Evolutionary conservation across 2,797 vertebrate genomes (phyloP), one percentile per base, ranked within the genome.

Genomic region (Moxostoma hubbsi): DNA sequence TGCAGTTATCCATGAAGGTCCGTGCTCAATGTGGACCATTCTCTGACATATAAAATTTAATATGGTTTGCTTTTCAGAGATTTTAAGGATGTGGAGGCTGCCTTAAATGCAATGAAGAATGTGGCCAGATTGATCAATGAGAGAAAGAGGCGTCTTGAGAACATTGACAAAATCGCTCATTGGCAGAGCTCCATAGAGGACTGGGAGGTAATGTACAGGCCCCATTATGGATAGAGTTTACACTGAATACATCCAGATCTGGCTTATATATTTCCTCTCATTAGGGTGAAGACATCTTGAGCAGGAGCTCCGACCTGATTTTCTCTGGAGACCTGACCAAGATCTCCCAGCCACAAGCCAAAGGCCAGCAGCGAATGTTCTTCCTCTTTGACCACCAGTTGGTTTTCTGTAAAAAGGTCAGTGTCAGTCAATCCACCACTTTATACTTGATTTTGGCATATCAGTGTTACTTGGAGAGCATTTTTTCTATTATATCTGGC

Each of bases 301-400:
- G 94, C 87, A 94, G 92, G 84, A 99, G 98, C 90, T 98, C 97
- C 2, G 96, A 98, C 85, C 96, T 98, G 81, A 96, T 98, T 91
- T 96, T 97, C 85, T 97, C 96, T 0, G 97, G 97, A 66, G 97
- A 99, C 90, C 85, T 99, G 87, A 95, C 94, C 57, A 96, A 96
- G 78, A 91, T 98, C 66, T 96, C 96, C 43, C 95, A 95, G 85
- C 96, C 96, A 81, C 96, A 98, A 89, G 94, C 93, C 85, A 98
- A 95, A 91, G 95, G 95, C 87, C 96, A 99, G 66, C 96, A 98
- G 88, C 93, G 97, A 86, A 97, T 98, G 94, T 98, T 98, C 86
- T 99, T 98, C 86, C 95, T 98, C 67, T 98, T 98, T 0, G 97
- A 99, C 85, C 97, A 98, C 87, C 97, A 98, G 91, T 94, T 99